Base-by-base conservation (phyloP, 2,113 vertebrate genomes). In the Perca flavescens region DNA sequence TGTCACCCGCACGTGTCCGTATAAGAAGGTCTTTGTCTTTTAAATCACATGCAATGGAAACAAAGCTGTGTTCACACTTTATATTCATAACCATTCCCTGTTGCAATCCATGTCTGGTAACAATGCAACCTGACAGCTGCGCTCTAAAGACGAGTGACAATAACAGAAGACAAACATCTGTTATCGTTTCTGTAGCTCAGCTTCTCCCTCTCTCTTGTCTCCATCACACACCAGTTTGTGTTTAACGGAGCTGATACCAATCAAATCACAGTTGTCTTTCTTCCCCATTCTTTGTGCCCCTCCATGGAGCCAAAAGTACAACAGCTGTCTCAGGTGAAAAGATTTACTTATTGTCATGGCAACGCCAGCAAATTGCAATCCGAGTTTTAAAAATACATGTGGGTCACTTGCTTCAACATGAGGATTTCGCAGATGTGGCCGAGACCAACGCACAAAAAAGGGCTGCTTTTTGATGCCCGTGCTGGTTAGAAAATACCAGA, bases 341-440 rank as follows among this genome's bases (percentile, higher is more conserved):
- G 22, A 77, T 62, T 13, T 70, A 56, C 49, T 61, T 52, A 64
- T 86, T 6, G 40, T 56, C 70, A 68, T 75, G 77, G 81, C 80
- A 83, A 83, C 19, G 0, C 6, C 2, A 65, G 28, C 10, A 6
- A 46, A 52, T 22, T 34, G 52, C 19, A 16, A 17, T 63, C 22
- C 14, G 14, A 13, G 50, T 58, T 9, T 73, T 79, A 63, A 79
- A 78, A 74, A 81, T 57, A 73, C 21, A 57, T 75, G 53, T 79
- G 56, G 69, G 80, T 79, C 61, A 49, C 49, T 47, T 9, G 65
- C 49, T 46, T 63, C 40, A 13, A 17, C 54, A 11, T 22, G 53
- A 75, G 61, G 65, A 78, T 86, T 74, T 74, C 34, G 43, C 11
- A 34, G 8, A 70, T 65, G 50, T 50, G 76, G 28, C 67, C 67